Conservation (phyloP, 2,113 vertebrate species). For the Tupaia chinensis region DNA sequence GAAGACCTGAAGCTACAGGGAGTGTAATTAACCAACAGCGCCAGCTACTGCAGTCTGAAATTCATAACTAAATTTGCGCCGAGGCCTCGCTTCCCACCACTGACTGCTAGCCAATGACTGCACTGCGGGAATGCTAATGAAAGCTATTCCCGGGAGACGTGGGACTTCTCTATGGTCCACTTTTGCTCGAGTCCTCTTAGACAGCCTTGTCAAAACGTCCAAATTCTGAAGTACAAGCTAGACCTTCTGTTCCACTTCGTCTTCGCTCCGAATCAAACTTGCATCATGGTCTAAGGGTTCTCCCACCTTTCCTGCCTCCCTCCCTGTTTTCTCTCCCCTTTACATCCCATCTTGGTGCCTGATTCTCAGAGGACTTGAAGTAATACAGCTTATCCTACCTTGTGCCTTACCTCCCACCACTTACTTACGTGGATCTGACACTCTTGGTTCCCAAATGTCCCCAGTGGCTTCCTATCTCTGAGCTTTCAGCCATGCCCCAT, state of each 20-base stretch:
- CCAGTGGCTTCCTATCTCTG: neutral
- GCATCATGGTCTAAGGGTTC: neutral
- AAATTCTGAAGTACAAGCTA: neutral
- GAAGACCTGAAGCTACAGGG: neutral
- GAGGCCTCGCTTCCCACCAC: neutral
- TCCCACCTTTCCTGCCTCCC: neutral
- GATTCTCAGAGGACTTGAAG: neutral
- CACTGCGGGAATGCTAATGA: neutral
- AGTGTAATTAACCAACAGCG: neutral
- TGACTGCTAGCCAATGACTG: too few relatives aligned
- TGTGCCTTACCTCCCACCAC: neutral
- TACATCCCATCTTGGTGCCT: neutral
- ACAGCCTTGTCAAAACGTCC: neutral
- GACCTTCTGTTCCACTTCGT: neutral
- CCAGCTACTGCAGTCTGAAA: neutral
- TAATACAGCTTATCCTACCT: neutral
- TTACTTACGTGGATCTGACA: neutral
- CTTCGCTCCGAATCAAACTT: neutral
- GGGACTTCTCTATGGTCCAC: neutral
- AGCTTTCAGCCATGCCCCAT: neutral
- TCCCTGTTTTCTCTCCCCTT: neutral
- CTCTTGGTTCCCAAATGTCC: neutral
- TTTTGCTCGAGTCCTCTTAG: neutral
- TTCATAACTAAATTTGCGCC: neutral
- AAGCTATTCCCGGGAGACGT: neutral